Evolutionary conservation across 2,888 invertebrate genomes (phyloP).

Genomic region (Branchellion lobata): DNA sequence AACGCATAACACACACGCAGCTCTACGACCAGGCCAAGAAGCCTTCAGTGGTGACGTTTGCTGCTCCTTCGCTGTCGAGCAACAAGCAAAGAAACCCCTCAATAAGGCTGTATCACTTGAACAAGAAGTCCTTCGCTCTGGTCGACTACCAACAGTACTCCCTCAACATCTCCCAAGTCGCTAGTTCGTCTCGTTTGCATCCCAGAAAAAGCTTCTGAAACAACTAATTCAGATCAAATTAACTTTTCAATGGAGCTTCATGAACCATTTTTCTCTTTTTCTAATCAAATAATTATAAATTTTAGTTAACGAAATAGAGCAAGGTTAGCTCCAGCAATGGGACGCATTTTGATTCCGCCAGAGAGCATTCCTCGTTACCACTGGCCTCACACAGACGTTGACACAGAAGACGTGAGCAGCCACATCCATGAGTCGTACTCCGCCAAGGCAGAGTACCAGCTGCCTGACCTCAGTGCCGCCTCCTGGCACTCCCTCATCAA

Average conservation of each 20-base stretch:
- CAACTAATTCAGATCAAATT: too few relatives aligned
- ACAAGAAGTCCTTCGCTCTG: constrained; percentile 49
- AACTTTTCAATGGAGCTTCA: too few relatives aligned
- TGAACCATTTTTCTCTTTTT: too few relatives aligned
- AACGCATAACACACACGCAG: constrained; percentile 11
- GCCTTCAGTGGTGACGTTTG: constrained; percentile 35
- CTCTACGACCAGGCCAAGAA: constrained; percentile 32
- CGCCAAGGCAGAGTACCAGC: constrained; percentile 42
- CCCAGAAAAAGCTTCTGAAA: neutral
- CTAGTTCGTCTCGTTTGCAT: too few relatives aligned
- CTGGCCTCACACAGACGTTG: too few relatives aligned
- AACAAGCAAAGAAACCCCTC: constrained; percentile 45
- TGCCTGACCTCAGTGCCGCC: constrained; percentile 43
- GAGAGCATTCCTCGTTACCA: too few relatives aligned
- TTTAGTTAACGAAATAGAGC: too few relatives aligned
- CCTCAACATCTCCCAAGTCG: constrained; percentile 45
- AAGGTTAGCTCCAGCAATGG: too few relatives aligned
- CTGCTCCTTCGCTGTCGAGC: constrained; percentile 44
- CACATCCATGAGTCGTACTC: constrained; percentile 38
- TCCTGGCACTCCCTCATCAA: constrained; percentile 45
- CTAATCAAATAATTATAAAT: too few relatives aligned
- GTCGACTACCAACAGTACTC: constrained; percentile 54
- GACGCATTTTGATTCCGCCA: too few relatives aligned
- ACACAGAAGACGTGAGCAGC: neutral
- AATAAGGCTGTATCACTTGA: constrained; percentile 50